Evolutionary conservation across 2,797 vertebrate genomes (phyloP).

Genomic region (Distichodus sexfasciatus): DNA sequence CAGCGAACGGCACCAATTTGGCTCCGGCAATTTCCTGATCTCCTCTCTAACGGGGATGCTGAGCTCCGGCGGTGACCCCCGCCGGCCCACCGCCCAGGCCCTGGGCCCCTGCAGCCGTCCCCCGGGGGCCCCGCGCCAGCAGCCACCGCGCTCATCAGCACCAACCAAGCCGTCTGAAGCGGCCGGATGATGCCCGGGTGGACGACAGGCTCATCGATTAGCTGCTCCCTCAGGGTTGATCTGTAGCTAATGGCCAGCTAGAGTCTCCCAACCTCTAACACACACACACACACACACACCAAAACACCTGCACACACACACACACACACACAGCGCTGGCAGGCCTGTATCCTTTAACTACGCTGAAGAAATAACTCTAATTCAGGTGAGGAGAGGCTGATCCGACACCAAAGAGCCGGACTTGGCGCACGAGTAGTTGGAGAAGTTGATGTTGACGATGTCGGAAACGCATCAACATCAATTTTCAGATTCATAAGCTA

Average conservation of each 20-base stretch:
- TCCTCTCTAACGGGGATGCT: conserved; percentile 9
- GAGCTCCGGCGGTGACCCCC: conserved; percentile 37
- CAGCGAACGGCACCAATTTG: conserved; percentile 54
- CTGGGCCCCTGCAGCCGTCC: conserved; percentile 49
- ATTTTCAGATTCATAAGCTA: too few species aligned
- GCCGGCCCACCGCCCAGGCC: conserved; percentile 46
- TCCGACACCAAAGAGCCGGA: conserved; percentile 47
- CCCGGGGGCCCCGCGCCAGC: conserved; percentile 47
- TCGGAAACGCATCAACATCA: too few species aligned
- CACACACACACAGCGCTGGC: conserved; percentile 27
- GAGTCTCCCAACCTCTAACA: conserved; percentile 59
- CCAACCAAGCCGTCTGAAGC: conserved; percentile 64
- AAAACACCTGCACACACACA: conserved; percentile 15
- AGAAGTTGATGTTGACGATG: too few species aligned
- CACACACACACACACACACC: conserved; percentile 21
- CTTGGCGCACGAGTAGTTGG: too few species aligned
- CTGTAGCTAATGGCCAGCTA: conserved; percentile 70
- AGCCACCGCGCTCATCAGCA: conserved; percentile 66
- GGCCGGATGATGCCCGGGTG: conserved; percentile 68
- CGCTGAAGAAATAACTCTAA: conserved; percentile 56
- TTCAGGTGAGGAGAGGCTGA: conserved; percentile 55
- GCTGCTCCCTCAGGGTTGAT: conserved; percentile 74
- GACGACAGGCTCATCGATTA: conserved; percentile 77
- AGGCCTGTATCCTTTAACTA: conserved; percentile 23
- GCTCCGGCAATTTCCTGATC: conserved; percentile 16